These are phyloP conservation scores for Rhagoletis zephyria DNA, from an alignment of 1,140 invertebrate species.

Conservation along the genomic window DNA sequence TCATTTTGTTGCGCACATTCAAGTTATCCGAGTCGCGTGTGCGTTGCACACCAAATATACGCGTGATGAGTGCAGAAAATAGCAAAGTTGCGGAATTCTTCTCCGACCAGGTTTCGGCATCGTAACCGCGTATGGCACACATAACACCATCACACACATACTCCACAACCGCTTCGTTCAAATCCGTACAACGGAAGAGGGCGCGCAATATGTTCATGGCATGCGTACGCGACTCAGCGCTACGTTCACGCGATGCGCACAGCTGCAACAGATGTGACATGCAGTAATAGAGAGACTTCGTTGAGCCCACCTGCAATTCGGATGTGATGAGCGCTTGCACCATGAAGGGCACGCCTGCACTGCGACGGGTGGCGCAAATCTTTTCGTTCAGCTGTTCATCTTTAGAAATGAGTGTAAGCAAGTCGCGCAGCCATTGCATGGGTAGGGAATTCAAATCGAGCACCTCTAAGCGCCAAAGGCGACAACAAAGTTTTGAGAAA, in stretches of 20 bases:
- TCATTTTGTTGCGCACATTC: constrained; percentile 84
- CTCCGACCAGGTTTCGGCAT: constrained; percentile 84
- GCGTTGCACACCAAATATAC: constrained; percentile 91
- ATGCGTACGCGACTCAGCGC: constrained; percentile 80
- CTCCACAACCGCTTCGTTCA: constrained; percentile 82
- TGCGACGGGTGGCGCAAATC: constrained; percentile 86
- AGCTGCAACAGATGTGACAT: constrained; percentile 77
- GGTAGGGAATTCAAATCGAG: constrained; percentile 79
- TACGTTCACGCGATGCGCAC: constrained; percentile 60
- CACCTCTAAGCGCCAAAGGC: constrained; percentile 75
- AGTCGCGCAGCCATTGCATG: constrained; percentile 80
- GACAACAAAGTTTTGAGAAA: constrained; percentile 83
- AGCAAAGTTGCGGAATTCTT: constrained; percentile 90
- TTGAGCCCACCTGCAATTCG: constrained; percentile 77
- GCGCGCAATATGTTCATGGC: constrained; percentile 89
- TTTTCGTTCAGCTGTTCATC: constrained; percentile 59
- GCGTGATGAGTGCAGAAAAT: constrained; percentile 86
- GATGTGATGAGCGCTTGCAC: constrained; percentile 84
- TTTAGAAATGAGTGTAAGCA: constrained; percentile 78
- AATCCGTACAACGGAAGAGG: constrained; percentile 83
- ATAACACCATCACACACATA: constrained; percentile 83
- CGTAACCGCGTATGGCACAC: constrained; percentile 83
- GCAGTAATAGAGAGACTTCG: constrained; percentile 77
- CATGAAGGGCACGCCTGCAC: constrained; percentile 93
- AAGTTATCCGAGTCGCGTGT: constrained; percentile 82